Percentiles rank a stretch among this genome's conserved stretches.
Evolutionary conservation across 2,113 vertebrate genomes (phyloP).

Genomic region (Sinocyclocheilus rhinocerous): DNA sequence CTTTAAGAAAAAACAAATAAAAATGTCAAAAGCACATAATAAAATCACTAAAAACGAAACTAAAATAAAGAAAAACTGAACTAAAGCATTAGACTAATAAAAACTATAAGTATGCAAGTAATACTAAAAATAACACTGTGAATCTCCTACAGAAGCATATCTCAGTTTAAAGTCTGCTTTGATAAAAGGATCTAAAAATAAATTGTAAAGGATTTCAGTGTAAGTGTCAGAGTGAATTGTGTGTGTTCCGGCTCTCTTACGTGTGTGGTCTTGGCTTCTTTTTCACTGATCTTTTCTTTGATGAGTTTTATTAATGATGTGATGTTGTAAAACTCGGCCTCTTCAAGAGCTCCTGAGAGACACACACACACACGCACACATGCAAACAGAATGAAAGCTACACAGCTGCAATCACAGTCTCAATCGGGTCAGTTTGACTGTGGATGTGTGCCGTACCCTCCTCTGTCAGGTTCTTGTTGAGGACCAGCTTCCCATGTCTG

Average conservation of each 20-base stretch:
- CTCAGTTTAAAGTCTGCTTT: not conserved
- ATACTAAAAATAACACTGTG: not conserved
- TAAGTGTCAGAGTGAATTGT: not conserved
- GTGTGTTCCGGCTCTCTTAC: constrained; percentile 67
- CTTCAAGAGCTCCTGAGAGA: constrained; percentile 89
- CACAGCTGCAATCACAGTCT: not conserved
- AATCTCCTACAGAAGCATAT: not conserved
- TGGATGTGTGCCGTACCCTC: constrained; percentile 81
- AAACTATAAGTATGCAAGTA: not conserved
- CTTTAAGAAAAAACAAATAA: not conserved
- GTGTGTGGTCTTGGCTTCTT: constrained; percentile 93
- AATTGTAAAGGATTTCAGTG: not conserved
- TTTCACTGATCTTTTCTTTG: constrained; percentile 97
- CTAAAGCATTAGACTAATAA: not conserved
- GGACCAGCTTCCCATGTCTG: constrained; percentile 95
- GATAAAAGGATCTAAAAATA: not conserved
- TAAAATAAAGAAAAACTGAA: not conserved
- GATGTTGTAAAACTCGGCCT: constrained; percentile 99
- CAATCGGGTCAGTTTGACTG: not conserved
- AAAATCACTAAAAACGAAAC: too few species aligned
- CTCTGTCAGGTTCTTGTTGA: constrained; percentile 95
- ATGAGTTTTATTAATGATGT: constrained; percentile 97
- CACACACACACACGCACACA: constrained; percentile 20
- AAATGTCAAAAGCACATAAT: not conserved
- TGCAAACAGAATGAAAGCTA: not conserved